Conservation (phyloP, 1,140 invertebrate species). For the Monomorium pharaonis region DNA sequence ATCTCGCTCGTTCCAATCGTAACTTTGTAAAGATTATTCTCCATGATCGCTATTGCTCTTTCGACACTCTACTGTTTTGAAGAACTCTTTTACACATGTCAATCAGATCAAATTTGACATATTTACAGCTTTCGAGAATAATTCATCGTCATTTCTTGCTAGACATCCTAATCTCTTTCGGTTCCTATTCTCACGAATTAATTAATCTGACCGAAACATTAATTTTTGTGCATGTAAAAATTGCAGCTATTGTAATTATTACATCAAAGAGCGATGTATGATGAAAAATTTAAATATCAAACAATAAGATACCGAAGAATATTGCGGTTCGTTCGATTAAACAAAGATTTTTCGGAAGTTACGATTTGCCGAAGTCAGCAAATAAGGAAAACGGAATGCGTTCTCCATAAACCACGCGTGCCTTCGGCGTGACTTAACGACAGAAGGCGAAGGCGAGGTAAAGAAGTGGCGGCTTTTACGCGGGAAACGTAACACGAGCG, state of each 20-base stretch:
- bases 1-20: slow-evolving; percentile 49
- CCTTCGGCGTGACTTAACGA: slow-evolving; percentile 28
- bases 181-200: background rate
- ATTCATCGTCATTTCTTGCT: slow-evolving; percentile 6
- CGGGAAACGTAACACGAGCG: slow-evolving; percentile 67
- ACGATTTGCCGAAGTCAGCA: background rate
- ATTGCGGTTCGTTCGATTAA: background rate
- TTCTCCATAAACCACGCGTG: slow-evolving; percentile 3
- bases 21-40: slow-evolving; percentile 68
- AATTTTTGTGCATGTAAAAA: background rate
- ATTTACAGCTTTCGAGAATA: background rate
- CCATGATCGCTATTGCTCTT: slow-evolving; percentile 76
- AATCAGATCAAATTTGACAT: background rate
- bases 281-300: background rate
- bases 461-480: slow-evolving; percentile 63
- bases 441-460: slow-evolving; percentile 26
- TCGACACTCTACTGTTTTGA: slow-evolving; percentile 70
- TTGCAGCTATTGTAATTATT: background rate
- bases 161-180: background rate
- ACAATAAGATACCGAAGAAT: background rate
- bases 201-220: background rate
- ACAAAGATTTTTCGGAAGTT: background rate
- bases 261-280: no score
- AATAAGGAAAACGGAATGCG: slow-evolving; percentile 4
- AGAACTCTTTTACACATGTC: background rate